Evolutionary conservation across 37 sponge, comb jelly and placozoan species (phyloP), one percentile per base, ranked within the genome.

Genomic region (Spongilla lacustris): DNA sequence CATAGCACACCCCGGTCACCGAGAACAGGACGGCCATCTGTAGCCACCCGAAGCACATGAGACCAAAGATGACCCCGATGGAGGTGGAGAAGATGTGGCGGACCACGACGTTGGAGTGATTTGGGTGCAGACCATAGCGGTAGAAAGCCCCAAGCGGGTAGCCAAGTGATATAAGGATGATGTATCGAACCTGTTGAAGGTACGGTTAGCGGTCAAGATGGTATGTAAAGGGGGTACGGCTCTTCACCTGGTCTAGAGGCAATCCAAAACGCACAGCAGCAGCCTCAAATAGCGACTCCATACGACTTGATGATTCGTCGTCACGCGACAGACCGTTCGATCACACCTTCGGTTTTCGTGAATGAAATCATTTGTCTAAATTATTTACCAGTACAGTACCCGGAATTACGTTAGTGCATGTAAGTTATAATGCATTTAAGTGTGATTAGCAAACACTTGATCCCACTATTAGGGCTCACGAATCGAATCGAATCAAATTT

Each of bases 31-130:
- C 9, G 28, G 68, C 13, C 81, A 85, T 75, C 46, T 76, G 70
- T 68, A 76, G 1, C 84, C 79, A 79, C 28, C 83, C 83, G 41
- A 93, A 93, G 75, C 93, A 93, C 14, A 86, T 27, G 46, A 86
- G n/a, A 1, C 87, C 86, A 24, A 93, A 58, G 66, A 75, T 22
- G 23, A 93, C 46, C 4, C 93, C 93, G 3, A 93, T 27, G 1
- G 34, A 21, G 0, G 68, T 36, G 75, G 83, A 69, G 79, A 69
- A 86, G 76, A 46, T 34, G 71, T 89, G 78, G 0, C 93, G 73
- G 19, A 74, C 29, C 9, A 58, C 4, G 50, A 84, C 38, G 10
- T 76, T 31, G 46, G 81, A 75, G 58, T 73, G 73, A 58, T 66
- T 46, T 27, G 91, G 91, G 28, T 78, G 84, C 26, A 93, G 93